These are phyloP conservation scores for Myotis davidii DNA, from an alignment of 2,113 vertebrate genomes.

Conservation along the genomic window DNA sequence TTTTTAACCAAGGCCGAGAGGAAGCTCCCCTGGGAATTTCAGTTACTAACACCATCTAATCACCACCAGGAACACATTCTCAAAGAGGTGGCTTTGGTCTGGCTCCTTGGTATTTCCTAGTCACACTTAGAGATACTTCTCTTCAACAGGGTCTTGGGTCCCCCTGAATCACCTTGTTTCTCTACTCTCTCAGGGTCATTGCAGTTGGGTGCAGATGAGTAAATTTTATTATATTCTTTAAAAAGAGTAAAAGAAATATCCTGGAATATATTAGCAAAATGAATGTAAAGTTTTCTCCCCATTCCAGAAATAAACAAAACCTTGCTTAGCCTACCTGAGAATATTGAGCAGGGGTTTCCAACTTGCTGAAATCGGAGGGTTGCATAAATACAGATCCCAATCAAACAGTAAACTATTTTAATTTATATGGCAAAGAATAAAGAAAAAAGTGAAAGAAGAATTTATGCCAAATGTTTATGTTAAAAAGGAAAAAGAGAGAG, in stretches of 20 bases:
- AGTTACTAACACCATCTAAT: not conserved
- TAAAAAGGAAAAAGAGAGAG: not conserved
- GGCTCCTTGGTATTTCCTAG: not conserved
- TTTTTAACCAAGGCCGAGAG: not conserved
- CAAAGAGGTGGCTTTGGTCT: not conserved
- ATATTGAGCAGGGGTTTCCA: not conserved
- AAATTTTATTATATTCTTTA: not conserved
- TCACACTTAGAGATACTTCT: not conserved
- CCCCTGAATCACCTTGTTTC: not conserved
- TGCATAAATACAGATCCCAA: not conserved
- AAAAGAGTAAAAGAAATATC: not conserved
- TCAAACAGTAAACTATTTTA: not conserved
- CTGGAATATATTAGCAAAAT: not conserved
- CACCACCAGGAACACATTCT: not conserved
- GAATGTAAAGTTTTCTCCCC: not conserved
- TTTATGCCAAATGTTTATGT: not conserved
- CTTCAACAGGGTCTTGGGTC: not conserved
- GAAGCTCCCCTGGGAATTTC: not conserved
- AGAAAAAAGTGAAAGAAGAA: not conserved
- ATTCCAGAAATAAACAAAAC: not conserved
- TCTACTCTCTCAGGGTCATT: not conserved
- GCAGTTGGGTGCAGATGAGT: not conserved
- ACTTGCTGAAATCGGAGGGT: not conserved
- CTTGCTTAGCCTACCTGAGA: not conserved
- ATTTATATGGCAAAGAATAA: not conserved